Base-by-base conservation (phyloP, 2,113 vertebrate species). In the Peromyscus californicus region DNA sequence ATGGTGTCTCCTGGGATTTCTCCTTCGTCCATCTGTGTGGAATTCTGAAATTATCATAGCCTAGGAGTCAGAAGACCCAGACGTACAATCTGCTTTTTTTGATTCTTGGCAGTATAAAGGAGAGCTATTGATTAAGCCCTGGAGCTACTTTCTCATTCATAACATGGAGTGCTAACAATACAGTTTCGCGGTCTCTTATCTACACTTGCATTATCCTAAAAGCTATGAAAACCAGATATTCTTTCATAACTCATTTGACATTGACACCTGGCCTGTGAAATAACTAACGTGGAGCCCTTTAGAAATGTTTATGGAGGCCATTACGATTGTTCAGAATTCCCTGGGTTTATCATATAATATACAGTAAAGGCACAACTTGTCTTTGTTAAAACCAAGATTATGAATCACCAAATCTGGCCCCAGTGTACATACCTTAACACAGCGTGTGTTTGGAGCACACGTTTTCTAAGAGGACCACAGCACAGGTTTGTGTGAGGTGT, bases 331-430 rank as follows among this genome's bases (percentile, higher is more conserved):
- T 76, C 67, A 72, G 78, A 70, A 21, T 13, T 4, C 15, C 19
- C 51, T 72, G 31, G 26, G 1, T 84, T 3, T 87, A 22, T 54
- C 39, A 26, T 61, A n/a, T 65, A 75, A 92, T 70, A 4, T 26
- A 22, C 48, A 57, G 10, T 57, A 65, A 96, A 84, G 61, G 11
- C 4, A 89, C 7, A 89, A 39, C 15, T 57, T 65, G 51, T 48
- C n/a, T 83, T 95, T 61, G 42, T 61, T 76, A 94, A 93, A 75
- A 51, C 11, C 39, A n/a, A 72, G 84, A n/a, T n/a, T 88, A 59
- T 87, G 36, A 85, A 82, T 91, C 75, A 31, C 51, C 54, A 86
- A 91, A 36, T 83, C 33, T 76, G 36, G 12, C 29, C 42, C 39
- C 69, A 70, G 3, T 31, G 1, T 7, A 36, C 12, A 39, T 8